Conservation (phyloP, 1,140 invertebrate genomes). For the Tribolium madens region DNA sequence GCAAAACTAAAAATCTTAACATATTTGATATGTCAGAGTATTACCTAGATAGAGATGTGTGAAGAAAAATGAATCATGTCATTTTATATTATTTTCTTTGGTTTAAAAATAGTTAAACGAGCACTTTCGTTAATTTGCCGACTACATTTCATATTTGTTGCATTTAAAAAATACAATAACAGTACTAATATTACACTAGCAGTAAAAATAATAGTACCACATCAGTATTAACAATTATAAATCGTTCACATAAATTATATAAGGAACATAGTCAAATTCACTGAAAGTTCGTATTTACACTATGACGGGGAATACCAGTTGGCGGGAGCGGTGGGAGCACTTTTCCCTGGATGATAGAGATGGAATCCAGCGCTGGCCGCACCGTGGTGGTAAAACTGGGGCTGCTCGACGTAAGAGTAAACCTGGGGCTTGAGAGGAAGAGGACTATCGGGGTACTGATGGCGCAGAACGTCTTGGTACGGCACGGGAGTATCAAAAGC, state of each 20-base stretch:
- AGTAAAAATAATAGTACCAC: slow-evolving; percentile 53
- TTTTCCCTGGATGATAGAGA: slow-evolving; percentile 84
- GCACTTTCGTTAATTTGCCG: slow-evolving; percentile 51
- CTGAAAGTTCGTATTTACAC: slow-evolving; percentile 63
- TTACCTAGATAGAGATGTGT: slow-evolving; percentile 42
- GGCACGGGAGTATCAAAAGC: slow-evolving; percentile 65
- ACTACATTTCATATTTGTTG: slow-evolving; percentile 52
- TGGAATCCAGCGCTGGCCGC: slow-evolving; percentile 83
- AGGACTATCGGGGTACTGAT: slow-evolving; percentile 77
- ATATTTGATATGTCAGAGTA: slow-evolving; percentile 51
- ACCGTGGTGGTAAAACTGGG: slow-evolving; percentile 85
- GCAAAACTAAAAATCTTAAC: slow-evolving; percentile 47
- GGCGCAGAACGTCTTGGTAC: slow-evolving; percentile 72
- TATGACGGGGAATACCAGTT: slow-evolving; percentile 85
- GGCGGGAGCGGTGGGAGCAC: slow-evolving; percentile 69
- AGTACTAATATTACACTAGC: slow-evolving; percentile 54
- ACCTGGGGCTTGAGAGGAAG: slow-evolving; percentile 91
- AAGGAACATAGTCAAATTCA: slow-evolving; percentile 52
- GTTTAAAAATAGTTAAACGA: slow-evolving; percentile 62
- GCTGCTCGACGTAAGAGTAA: slow-evolving; percentile 82
- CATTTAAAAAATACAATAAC: slow-evolving; percentile 53
- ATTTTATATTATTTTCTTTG: slow-evolving; percentile 62
- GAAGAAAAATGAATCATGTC: slow-evolving; percentile 50
- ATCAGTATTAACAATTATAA: slow-evolving; percentile 52
- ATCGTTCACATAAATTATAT: slow-evolving; percentile 50